A percentile compares a stretch with the other conserved stretches of the same genome.
Conservation (phyloP, 2,797 vertebrate species). For the Sebastiscus albofasciatus region DNA sequence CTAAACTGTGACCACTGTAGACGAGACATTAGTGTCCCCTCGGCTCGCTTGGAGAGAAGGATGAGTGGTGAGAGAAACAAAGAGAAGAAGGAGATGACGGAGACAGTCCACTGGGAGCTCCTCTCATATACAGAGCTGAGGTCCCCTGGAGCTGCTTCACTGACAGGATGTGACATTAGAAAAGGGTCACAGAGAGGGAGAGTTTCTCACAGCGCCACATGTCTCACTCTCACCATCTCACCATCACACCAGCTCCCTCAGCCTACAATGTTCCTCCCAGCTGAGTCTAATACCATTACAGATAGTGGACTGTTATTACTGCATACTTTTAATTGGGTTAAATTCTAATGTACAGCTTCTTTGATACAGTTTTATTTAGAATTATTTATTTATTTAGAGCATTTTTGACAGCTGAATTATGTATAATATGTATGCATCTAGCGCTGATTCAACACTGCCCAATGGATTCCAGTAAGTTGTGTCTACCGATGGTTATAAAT, state of each 20-base stretch:
- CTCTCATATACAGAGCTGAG: constrained; percentile 37
- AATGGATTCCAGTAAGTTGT: constrained; percentile 22
- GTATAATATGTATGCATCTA: neutral
- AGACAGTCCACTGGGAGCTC: constrained; percentile 45
- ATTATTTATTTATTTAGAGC: too few species aligned
- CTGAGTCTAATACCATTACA: neutral
- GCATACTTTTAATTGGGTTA: neutral
- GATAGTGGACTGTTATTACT: neutral
- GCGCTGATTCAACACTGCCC: constrained; percentile 11
- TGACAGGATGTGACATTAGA: constrained; percentile 75
- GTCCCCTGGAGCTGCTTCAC: constrained; percentile 48
- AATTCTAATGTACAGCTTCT: neutral
- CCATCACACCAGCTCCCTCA: neutral
- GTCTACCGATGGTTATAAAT: constrained; percentile 2
- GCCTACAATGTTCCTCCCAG: neutral
- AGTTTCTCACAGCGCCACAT: constrained; percentile 61
- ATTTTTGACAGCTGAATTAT: constrained; percentile 22
- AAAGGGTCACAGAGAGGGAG: constrained; percentile 58
- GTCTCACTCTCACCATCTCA: constrained; percentile 15
- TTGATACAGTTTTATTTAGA: neutral
- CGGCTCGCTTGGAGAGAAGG: constrained; percentile 4
- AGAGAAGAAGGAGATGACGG: constrained; percentile 24
- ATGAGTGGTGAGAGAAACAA: constrained; percentile 1
- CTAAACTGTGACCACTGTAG: constrained; percentile 6
- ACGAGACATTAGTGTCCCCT: constrained; percentile 16